These are phyloP conservation scores for Pygoscelis adeliae DNA, from an alignment of 2,113 vertebrate species.

Conservation along the genomic window DNA sequence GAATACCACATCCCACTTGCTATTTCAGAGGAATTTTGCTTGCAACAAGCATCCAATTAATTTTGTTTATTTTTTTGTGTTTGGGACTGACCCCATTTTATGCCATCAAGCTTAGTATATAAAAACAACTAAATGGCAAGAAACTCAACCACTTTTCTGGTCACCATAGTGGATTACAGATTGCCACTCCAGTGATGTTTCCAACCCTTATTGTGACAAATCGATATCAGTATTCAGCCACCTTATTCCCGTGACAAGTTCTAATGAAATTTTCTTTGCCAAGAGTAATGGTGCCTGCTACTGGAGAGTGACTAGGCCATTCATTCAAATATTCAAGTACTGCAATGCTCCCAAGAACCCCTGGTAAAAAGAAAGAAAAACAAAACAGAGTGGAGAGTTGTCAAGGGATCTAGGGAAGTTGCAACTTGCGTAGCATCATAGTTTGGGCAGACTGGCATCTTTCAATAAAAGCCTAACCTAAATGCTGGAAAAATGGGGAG, in stretches of 20 bases:
- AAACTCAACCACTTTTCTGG: not conserved
- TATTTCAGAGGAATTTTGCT: not conserved
- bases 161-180: not conserved
- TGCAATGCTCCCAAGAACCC: not conserved
- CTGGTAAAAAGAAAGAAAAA: not conserved
- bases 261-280: slow-evolving; percentile 60
- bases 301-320: not conserved
- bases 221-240: slow-evolving; percentile 7
- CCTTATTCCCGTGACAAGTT: slow-evolving; percentile 42
- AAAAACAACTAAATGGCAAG: not conserved
- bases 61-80: not conserved
- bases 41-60: not conserved
- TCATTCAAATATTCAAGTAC: slow-evolving; percentile 42
- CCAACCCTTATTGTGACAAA: slow-evolving; percentile 47
- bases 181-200: not conserved
- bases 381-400: not conserved
- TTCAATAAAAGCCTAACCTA: not conserved
- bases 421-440: rapidly evolving
- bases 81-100: not conserved
- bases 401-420: not conserved
- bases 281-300: slow-evolving; percentile 41
- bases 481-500: not conserved
- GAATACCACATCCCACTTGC: not conserved
- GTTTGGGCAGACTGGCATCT: not conserved
- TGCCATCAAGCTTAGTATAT: not conserved